These are phyloP conservation scores for Lamellibrachia satsuma DNA, from an alignment of 2,888 invertebrate genomes.

Conservation along the genomic window DNA sequence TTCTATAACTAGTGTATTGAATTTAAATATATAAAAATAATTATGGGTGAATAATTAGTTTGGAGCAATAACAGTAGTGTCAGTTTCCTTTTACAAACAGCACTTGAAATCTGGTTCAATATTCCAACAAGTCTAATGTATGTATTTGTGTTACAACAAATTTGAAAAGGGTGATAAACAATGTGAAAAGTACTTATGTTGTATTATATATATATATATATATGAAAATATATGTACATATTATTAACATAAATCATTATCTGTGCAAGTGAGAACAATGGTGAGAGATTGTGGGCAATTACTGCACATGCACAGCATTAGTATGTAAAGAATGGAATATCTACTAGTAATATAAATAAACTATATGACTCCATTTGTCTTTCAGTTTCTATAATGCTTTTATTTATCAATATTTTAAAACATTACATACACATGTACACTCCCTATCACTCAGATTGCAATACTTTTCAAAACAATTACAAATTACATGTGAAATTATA, in stretches of 20 bases:
- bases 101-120: neutral
- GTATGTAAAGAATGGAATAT: conserved; percentile 5
- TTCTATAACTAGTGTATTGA: neutral
- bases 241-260: neutral
- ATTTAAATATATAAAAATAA: neutral
- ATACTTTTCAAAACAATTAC: neutral
- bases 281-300: neutral
- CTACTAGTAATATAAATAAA: conserved; percentile 8
- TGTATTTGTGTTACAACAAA: neutral
- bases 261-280: neutral
- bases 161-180: neutral
- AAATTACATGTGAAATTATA: neutral
- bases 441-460: too few relatives aligned
- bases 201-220: conserved; percentile 14
- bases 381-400: neutral
- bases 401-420: neutral
- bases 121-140: neutral
- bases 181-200: neutral
- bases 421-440: neutral
- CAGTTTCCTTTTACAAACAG: neutral
- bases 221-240: neutral
- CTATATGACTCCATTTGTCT: neutral
- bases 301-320: neutral
- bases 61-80: neutral
- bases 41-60: neutral